Evolutionary conservation across 2,113 vertebrate genomes (phyloP).

Genomic region (Elaphurus davidianus): DNA sequence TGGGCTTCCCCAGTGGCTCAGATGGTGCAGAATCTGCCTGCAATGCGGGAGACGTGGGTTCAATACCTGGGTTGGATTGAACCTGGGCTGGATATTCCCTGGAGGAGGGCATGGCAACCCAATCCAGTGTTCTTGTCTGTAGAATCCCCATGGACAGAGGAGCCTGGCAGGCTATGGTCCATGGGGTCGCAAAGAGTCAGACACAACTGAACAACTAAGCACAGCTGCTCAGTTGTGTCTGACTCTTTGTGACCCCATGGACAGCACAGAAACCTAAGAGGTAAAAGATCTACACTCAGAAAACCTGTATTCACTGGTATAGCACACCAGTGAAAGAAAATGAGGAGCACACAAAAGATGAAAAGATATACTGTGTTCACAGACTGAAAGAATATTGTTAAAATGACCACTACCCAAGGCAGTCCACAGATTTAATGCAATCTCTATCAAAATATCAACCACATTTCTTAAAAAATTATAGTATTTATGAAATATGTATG

Average conservation of each 20-base stretch:
- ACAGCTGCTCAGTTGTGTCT: background rate
- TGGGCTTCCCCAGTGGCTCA: background rate
- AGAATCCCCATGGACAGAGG: background rate
- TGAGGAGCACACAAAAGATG: background rate
- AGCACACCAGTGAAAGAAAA: background rate
- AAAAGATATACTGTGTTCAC: background rate
- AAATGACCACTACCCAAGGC: background rate
- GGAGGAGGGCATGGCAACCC: background rate
- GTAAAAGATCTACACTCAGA: background rate
- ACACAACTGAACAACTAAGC: background rate
- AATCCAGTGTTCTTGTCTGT: background rate
- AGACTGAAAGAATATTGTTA: background rate
- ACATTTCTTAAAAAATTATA: background rate
- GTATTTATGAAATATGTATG: background rate
- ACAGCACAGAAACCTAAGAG: background rate
- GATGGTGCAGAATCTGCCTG: background rate
- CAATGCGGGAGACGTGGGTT: background rate
- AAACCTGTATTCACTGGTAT: background rate
- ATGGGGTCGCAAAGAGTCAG: accelerated
- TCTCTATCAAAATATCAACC: background rate
- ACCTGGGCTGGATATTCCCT: background rate
- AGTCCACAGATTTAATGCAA: background rate
- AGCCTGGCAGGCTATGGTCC: background rate
- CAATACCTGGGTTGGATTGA: background rate
- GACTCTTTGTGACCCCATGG: no score